These are phyloP conservation scores for Coranthus polyacanthus DNA, from an alignment of 2,797 vertebrate species.

Conservation along the genomic window DNA sequence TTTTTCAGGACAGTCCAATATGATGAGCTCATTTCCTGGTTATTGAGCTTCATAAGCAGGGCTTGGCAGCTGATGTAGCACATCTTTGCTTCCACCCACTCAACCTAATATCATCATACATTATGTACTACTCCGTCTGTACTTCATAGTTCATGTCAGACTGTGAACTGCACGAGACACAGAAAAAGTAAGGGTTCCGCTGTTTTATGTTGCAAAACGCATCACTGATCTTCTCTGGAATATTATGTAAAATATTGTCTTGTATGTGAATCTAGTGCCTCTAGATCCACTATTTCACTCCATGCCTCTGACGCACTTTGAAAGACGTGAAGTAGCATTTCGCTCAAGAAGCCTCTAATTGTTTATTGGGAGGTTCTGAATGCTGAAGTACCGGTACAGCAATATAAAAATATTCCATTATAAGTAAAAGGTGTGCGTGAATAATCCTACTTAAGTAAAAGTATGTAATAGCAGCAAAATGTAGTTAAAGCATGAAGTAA, in stretches of 20 bases:
- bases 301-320: slow-evolving; percentile 18
- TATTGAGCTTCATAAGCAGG: slow-evolving; percentile 43
- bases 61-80: slow-evolving; percentile 60
- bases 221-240: background rate
- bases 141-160: slow-evolving; percentile 17
- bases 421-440: too few relatives aligned
- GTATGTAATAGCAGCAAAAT: too few relatives aligned
- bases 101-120: slow-evolving; percentile 73
- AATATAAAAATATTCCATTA: too few relatives aligned
- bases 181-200: background rate
- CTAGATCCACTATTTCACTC: background rate
- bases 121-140: slow-evolving; percentile 56
- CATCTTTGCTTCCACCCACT: slow-evolving; percentile 59
- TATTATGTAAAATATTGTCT: background rate
- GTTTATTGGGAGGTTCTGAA: slow-evolving; percentile 8
- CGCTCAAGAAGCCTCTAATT: slow-evolving; percentile 12
- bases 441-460: too few relatives aligned
- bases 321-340: background rate
- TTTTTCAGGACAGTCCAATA: slow-evolving; percentile 21
- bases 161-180: slow-evolving; percentile 8
- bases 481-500: too few relatives aligned
- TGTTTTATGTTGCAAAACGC: background rate
- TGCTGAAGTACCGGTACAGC: slow-evolving; percentile 4
- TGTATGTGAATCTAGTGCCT: background rate
- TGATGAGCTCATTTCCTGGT: slow-evolving; percentile 73